A percentile compares a stretch with the other conserved stretches of the same genome.
Conservation (phyloP, 2,888 invertebrate species). For the Cantharis flavilabris region DNA sequence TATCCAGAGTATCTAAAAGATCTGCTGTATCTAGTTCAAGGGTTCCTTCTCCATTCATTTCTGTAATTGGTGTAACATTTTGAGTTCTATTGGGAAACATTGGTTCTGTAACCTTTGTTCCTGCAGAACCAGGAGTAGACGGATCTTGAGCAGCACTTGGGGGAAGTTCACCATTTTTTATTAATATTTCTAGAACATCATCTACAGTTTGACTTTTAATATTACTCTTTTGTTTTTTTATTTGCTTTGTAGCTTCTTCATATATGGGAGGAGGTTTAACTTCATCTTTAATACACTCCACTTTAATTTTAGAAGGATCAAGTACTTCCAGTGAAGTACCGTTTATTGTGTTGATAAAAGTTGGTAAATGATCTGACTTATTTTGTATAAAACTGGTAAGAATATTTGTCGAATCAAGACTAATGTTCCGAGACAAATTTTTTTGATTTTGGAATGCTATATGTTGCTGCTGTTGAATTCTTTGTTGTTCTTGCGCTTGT, state of each 20-base stretch:
- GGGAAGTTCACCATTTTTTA: slow-evolving; percentile 90
- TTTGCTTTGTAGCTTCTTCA: slow-evolving; percentile 73
- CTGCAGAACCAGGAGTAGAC: slow-evolving; percentile 60
- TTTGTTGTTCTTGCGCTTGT: slow-evolving; percentile 55
- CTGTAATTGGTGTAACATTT: slow-evolving; percentile 42
- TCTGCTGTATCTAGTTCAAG: slow-evolving; percentile 59
- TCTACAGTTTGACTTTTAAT: slow-evolving; percentile 82
- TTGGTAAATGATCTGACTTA: slow-evolving; percentile 62
- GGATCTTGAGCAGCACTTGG: slow-evolving; percentile 83
- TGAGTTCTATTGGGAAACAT: slow-evolving; percentile 43
- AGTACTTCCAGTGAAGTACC: slow-evolving; percentile 36
- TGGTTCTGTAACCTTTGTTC: slow-evolving; percentile 44
- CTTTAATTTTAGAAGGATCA: slow-evolving; percentile 47
- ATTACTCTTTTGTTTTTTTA: slow-evolving; percentile 50
- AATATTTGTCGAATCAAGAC: slow-evolving; percentile 63
- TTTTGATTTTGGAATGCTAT: slow-evolving; percentile 55
- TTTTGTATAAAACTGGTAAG: slow-evolving; percentile 59
- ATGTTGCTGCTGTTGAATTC: slow-evolving; percentile 59
- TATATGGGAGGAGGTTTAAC: slow-evolving; percentile 69
- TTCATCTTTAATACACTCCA: slow-evolving; percentile 44
- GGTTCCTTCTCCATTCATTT: slow-evolving; percentile 53
- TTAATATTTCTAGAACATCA: slow-evolving; percentile 91
- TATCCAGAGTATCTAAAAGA: slow-evolving; percentile 67
- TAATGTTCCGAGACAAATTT: slow-evolving; percentile 58
- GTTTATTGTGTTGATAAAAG: slow-evolving; percentile 58